Evolutionary conservation across 2,888 invertebrate species (phyloP).

Genomic region (Cantharis flavilabris): DNA sequence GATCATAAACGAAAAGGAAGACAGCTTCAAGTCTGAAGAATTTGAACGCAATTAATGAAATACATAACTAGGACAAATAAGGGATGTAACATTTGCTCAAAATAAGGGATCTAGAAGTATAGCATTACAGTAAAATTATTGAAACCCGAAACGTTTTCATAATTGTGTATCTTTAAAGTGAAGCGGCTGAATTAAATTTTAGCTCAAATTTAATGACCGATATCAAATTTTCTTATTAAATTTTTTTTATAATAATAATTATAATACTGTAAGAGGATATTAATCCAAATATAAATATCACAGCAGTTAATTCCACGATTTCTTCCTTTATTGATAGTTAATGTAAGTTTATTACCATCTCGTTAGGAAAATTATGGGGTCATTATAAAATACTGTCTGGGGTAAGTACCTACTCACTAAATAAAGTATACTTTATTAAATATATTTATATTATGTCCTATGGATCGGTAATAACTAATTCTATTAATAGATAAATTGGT

Average conservation of each 20-base stretch:
- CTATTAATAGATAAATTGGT: no score
- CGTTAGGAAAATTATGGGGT: neutral
- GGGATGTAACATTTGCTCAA: neutral
- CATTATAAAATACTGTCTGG: neutral
- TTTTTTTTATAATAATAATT: neutral
- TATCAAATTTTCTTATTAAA: conserved; percentile 15
- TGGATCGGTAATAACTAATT: no score
- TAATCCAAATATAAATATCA: neutral
- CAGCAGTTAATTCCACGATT: neutral
- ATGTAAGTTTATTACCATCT: neutral
- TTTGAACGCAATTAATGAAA: neutral
- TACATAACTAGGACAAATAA: neutral
- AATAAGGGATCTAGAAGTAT: neutral
- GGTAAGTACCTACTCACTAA: neutral
- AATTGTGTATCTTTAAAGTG: conserved; percentile 5
- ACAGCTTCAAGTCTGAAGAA: neutral
- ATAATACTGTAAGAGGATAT: neutral
- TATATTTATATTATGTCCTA: neutral
- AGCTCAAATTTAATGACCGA: conserved; percentile 13
- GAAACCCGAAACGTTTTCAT: neutral
- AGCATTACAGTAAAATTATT: neutral
- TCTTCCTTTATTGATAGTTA: neutral
- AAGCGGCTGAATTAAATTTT: conserved; percentile 8
- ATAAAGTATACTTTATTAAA: neutral
- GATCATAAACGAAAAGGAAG: no score